A percentile compares a stretch with the other conserved stretches of the same genome.
phyloP scores from a whole-genome alignment of 1,140 invertebrate species.

The Lordiphosa collinella region DNA sequence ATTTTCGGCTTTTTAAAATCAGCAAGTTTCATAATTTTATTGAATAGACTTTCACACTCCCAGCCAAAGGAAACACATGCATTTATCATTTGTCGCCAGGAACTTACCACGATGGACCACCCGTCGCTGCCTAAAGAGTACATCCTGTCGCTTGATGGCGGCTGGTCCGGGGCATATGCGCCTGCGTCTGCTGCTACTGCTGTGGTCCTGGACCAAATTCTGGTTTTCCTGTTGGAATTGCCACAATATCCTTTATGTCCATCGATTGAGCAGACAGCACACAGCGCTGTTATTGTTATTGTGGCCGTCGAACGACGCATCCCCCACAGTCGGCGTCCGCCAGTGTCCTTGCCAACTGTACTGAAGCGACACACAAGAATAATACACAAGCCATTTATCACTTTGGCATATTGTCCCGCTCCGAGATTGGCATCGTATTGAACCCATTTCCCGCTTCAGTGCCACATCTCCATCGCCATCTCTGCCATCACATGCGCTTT shows the following conservation, averaged over 20 bases:
- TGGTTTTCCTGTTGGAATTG: conserved; percentile 74
- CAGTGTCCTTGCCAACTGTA: conserved; percentile 37
- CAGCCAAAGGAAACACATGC: conserved; percentile 61
- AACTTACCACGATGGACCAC: conserved; percentile 58
- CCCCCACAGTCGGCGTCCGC: conserved; percentile 28
- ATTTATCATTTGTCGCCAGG: conserved; percentile 73
- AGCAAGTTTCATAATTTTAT: conserved; percentile 18
- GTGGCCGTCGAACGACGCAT: conserved; percentile 19
- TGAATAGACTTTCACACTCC: conserved; percentile 1
- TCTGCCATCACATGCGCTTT: conserved; percentile 38
- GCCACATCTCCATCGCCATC: conserved; percentile 48
- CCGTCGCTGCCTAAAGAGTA: conserved; percentile 56
- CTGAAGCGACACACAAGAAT: conserved; percentile 54
- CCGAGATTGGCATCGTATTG: conserved; percentile 74
- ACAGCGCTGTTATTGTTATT: conserved; percentile 19
- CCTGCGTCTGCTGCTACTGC: conserved; percentile 26
- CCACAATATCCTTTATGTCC: conserved; percentile 74
- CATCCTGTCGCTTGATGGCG: conserved; percentile 60
- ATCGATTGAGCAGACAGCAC: conserved; percentile 24
- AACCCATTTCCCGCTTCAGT: conserved; percentile 76
- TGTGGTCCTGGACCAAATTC: conserved; percentile 61
- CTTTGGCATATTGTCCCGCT: conserved; percentile 78
- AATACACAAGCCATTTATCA: conserved; percentile 77
- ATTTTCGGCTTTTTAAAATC: conserved; percentile 25
- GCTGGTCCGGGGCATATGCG: conserved; percentile 24